A percentile compares a stretch with the other conserved stretches of the same genome.
Conservation (phyloP, 2,888 invertebrate species). For the Hermodice carunculata region DNA sequence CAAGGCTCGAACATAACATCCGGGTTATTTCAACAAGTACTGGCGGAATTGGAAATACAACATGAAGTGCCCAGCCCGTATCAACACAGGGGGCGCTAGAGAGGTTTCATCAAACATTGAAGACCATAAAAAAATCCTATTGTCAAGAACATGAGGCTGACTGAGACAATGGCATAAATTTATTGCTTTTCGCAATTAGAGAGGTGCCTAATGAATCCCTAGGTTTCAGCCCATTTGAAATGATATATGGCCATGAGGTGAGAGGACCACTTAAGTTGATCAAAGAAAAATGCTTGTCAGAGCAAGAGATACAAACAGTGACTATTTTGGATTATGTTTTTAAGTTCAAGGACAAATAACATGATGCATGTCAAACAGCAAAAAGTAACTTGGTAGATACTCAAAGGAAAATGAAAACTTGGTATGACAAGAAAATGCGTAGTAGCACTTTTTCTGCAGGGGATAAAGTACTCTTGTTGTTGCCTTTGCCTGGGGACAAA, state of each 20-base stretch:
- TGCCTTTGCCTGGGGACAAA: conserved; percentile 18
- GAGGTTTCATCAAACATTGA: too few species aligned
- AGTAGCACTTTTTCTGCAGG: conserved; percentile 36
- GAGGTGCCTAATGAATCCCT: conserved; percentile 37
- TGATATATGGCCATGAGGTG: conserved; percentile 40
- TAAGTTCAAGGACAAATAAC: conserved; percentile 18
- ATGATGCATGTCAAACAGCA: conserved; percentile 26
- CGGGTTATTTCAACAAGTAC: conserved; percentile 13
- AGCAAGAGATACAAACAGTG: conserved; percentile 2
- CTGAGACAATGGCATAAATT: conserved; percentile 20
- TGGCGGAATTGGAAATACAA: conserved; percentile 9
- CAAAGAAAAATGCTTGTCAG: conserved; percentile 21
- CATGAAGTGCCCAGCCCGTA: conserved; percentile 18
- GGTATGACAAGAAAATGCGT: conserved; percentile 30
- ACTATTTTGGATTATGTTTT: conserved; percentile 18
- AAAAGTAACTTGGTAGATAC: conserved; percentile 23
- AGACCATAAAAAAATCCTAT: not conserved
- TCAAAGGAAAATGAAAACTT: conserved; percentile 35
- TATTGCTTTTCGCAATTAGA: conserved; percentile 28
- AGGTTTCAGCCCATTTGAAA: conserved; percentile 42
- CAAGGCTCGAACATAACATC: conserved; percentile 21
- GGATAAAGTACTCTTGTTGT: conserved; percentile 37
- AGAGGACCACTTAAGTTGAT: conserved; percentile 25
- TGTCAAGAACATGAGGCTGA: not conserved
- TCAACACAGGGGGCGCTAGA: conserved; percentile 23